phyloP scores from a whole-genome alignment of 2,888 invertebrate genomes.

The Opisthograptis luteolata region DNA sequence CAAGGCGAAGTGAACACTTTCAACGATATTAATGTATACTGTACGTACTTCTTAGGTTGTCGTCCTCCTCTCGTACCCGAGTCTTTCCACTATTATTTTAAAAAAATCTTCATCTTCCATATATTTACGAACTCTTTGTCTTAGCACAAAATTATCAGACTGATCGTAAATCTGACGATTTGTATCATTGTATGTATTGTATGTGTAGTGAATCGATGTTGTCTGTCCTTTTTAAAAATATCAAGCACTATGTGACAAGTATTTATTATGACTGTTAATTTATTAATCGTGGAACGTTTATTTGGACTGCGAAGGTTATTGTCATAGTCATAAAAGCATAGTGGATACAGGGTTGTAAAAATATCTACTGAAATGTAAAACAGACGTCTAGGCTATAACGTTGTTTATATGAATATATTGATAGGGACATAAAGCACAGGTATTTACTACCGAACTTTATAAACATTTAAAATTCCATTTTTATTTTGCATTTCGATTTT shows the following conservation, averaged over 20 bases:
- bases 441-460: constrained; percentile 65
- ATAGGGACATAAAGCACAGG: constrained; percentile 71
- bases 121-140: constrained; percentile 39
- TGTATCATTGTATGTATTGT: constrained; percentile 34
- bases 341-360: constrained; percentile 84
- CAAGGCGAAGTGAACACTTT: constrained; percentile 83
- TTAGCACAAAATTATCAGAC: constrained; percentile 45
- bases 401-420: constrained; percentile 80
- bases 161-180: constrained; percentile 26
- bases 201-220: constrained; percentile 30
- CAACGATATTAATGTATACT: constrained; percentile 14
- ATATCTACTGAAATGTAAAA: constrained; percentile 81
- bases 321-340: constrained; percentile 79
- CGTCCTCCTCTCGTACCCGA: constrained; percentile 58
- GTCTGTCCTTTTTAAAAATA: constrained; percentile 30
- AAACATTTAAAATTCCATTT: constrained; percentile 69
- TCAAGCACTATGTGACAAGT: constrained; percentile 39
- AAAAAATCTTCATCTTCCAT: constrained; percentile 34
- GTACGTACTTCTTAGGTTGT: constrained; percentile 51
- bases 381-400: constrained; percentile 71
- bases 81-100: constrained; percentile 60
- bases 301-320: constrained; percentile 66
- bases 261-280: constrained; percentile 37
- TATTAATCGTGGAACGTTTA: constrained; percentile 48
- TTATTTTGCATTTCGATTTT: constrained; percentile 68